These are phyloP conservation scores for Macrocentrus cingulum DNA, from an alignment of 1,140 invertebrate species.

Conservation along the genomic window DNA sequence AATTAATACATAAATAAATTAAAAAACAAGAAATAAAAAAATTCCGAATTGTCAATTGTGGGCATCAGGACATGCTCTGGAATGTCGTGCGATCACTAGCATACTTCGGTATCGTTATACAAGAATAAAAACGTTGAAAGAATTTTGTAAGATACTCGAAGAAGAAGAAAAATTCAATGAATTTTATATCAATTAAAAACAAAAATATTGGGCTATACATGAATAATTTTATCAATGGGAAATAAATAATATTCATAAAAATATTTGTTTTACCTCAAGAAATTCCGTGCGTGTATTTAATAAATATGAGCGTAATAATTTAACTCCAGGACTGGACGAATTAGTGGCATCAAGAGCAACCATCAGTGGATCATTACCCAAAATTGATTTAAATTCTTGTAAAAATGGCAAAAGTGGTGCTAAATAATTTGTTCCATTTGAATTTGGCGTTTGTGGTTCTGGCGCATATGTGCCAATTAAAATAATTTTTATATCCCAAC, in stretches of 20 bases:
- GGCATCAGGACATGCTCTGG: slow-evolving; percentile 37
- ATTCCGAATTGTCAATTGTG: background rate
- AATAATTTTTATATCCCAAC: slow-evolving; percentile 52
- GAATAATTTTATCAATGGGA: slow-evolving; percentile 6
- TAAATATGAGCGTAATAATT: slow-evolving; percentile 52
- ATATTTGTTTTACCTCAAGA: slow-evolving; percentile 48
- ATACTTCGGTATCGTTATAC: slow-evolving; percentile 26
- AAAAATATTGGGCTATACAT: background rate
- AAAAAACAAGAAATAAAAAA: background rate
- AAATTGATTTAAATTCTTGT: slow-evolving; percentile 50
- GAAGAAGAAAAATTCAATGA: too few species aligned
- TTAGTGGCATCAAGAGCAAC: slow-evolving; percentile 55
- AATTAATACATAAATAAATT: too few species aligned
- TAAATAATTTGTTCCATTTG: slow-evolving; percentile 46
- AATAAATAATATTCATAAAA: slow-evolving; percentile 13
- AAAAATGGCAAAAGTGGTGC: slow-evolving; percentile 50
- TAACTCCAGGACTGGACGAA: slow-evolving; percentile 56
- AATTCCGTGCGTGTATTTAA: slow-evolving; percentile 51
- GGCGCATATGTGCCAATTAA: slow-evolving; percentile 56
- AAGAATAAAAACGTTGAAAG: background rate
- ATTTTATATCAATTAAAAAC: too few species aligned
- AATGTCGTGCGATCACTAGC: slow-evolving; percentile 48
- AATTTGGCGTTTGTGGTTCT: slow-evolving; percentile 48
- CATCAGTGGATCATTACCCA: slow-evolving; percentile 52
- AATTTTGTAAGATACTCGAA: too few species aligned